Conservation (phyloP, 2,113 vertebrate species). For the Abramis brama region DNA sequence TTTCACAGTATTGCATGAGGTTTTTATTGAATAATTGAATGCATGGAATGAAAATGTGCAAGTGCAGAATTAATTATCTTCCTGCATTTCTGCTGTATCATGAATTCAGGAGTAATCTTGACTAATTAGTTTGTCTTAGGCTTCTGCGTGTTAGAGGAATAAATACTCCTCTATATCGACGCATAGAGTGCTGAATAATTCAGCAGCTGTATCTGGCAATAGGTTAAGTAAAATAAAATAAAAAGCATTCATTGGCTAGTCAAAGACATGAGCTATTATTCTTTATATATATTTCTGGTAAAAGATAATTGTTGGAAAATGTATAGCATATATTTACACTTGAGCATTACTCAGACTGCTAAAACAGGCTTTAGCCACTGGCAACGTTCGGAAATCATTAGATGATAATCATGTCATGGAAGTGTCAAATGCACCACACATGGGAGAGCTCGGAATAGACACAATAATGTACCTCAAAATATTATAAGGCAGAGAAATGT, state of each 20-base stretch:
- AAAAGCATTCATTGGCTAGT: not conserved
- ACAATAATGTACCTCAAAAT: slow-evolving; percentile 21
- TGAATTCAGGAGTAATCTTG: slow-evolving; percentile 17
- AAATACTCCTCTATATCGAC: not conserved
- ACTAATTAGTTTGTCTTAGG: slow-evolving; percentile 6
- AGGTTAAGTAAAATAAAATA: not conserved
- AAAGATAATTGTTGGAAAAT: not conserved
- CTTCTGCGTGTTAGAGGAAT: not conserved
- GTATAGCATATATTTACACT: slow-evolving; percentile 5
- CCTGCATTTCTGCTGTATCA: slow-evolving; percentile 27
- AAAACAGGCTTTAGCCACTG: slow-evolving; percentile 16
- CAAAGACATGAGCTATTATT: not conserved
- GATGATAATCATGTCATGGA: not conserved
- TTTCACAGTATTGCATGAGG: slow-evolving; percentile 23
- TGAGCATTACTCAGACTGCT: slow-evolving; percentile 13
- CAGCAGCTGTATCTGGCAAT: not conserved
- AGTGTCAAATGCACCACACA: not conserved
- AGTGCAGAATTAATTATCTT: slow-evolving; percentile 22
- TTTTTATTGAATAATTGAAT: slow-evolving; percentile 35
- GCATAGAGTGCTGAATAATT: slow-evolving; percentile 2
- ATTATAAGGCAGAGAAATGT: not conserved
- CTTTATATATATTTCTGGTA: not conserved
- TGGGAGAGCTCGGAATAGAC: not conserved
- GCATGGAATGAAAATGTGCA: slow-evolving; percentile 10
- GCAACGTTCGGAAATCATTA: slow-evolving; percentile 2